A percentile compares a stretch with the other conserved stretches of the same genome.
Conservation (phyloP, 2,888 invertebrate species). For the Apomyelois bistriatella region DNA sequence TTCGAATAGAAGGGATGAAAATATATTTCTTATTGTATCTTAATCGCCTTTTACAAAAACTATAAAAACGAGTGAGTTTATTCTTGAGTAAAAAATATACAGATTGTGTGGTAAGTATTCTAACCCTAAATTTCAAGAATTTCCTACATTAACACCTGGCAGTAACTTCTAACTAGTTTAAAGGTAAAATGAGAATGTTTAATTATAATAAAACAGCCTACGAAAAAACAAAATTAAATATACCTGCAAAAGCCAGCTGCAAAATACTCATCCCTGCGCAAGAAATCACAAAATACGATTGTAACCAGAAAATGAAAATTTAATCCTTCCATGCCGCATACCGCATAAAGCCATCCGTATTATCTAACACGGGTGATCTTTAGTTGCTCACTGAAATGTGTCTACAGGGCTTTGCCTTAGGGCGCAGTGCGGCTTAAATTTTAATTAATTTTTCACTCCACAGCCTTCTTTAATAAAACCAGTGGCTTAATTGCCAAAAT, state of each 20-base stretch:
- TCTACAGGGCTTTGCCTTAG: constrained; percentile 50
- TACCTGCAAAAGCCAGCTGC: constrained; percentile 2
- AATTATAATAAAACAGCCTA: no score
- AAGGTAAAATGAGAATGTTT: no score
- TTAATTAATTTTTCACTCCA: constrained; percentile 77
- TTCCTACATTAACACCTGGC: no score
- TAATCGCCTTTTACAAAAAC: no score
- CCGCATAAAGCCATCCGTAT: constrained; percentile 63
- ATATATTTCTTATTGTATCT: no score
- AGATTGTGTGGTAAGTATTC: no score
- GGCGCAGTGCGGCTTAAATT: constrained; percentile 64
- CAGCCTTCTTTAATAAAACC: constrained; percentile 62
- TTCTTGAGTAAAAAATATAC: no score
- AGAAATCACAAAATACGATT: constrained; percentile 4
- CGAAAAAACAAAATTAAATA: no score
- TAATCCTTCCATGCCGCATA: constrained; percentile 41
- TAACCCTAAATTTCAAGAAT: no score
- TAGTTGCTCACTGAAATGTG: constrained; percentile 71
- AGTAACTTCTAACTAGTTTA: no score
- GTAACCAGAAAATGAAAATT: constrained; percentile 37
- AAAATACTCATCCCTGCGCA: not conserved
- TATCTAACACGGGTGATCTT: constrained; percentile 70
- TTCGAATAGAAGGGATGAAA: no score
- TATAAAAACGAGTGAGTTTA: no score
- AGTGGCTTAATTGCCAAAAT: constrained; percentile 64